Percentiles rank a stretch among this genome's conserved stretches.
Conservation (phyloP, 2,888 invertebrate species). For the Sinohyriopsis cumingii region DNA sequence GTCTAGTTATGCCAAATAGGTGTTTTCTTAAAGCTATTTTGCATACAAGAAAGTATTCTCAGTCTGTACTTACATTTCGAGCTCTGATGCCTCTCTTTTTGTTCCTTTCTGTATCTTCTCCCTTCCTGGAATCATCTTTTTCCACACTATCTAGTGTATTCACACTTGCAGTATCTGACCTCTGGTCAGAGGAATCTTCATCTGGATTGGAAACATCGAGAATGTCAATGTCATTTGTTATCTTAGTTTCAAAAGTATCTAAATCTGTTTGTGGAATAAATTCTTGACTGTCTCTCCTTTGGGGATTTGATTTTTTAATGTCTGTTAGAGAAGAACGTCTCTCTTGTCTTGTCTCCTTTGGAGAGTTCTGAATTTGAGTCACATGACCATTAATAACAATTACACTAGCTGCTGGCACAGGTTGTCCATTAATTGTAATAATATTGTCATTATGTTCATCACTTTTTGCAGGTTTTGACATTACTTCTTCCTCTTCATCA, state of each 20-base stretch:
- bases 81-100: conserved; percentile 43
- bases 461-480: conserved; percentile 20
- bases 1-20: no score
- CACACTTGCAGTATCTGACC: conserved; percentile 59
- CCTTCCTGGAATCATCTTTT: conserved; percentile 40
- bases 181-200: conserved; percentile 54
- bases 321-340: conserved; percentile 15
- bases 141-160: conserved; percentile 60
- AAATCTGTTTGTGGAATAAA: conserved; percentile 61
- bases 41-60: no score
- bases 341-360: conserved; percentile 18
- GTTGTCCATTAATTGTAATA: conserved; percentile 54
- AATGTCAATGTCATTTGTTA: conserved; percentile 41
- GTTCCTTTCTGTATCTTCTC: conserved; percentile 11
- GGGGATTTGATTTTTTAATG: conserved; percentile 7
- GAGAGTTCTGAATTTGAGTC: conserved; percentile 36
- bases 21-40: no score
- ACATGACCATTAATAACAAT: conserved; percentile 60
- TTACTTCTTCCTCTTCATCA: conserved; percentile 37
- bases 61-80: conserved; percentile 48
- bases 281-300: conserved; percentile 24
- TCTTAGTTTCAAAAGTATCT: conserved; percentile 60
- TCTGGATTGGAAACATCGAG: conserved; percentile 54
- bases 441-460: conserved; percentile 31
- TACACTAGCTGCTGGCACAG: conserved; percentile 47